Percentiles rank a stretch among this genome's conserved stretches.
Conservation (phyloP, 2,888 invertebrate genomes). For the Platycheirus rosarum region DNA sequence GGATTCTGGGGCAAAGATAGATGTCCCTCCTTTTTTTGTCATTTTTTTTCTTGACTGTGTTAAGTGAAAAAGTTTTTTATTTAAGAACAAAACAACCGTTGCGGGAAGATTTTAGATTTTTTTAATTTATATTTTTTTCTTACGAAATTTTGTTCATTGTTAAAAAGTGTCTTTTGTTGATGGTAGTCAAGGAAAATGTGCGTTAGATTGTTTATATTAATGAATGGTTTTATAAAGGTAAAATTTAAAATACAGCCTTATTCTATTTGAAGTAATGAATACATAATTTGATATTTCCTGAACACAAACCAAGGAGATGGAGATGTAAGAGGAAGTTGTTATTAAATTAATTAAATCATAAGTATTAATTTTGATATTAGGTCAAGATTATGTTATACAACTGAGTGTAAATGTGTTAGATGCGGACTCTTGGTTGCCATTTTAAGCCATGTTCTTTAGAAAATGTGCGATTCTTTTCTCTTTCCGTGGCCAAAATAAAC, state of each 20-base stretch:
- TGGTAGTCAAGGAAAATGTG: background rate
- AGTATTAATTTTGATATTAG: too few species aligned
- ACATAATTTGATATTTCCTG: too few species aligned
- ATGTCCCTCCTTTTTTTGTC: conserved; percentile 34
- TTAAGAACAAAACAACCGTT: conserved; percentile 13
- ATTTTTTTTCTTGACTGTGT: conserved; percentile 68
- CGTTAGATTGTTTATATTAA: background rate
- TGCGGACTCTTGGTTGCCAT: too few species aligned
- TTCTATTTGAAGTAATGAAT: too few species aligned
- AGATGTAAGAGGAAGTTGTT: too few species aligned
- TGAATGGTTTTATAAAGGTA: background rate
- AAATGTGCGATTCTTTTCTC: too few species aligned
- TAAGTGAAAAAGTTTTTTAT: conserved; percentile 72
- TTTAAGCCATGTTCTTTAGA: too few species aligned
- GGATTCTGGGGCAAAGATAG: conserved; percentile 35
- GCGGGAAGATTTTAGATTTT: conserved; percentile 46
- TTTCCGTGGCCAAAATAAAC: too few species aligned
- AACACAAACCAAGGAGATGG: too few species aligned
- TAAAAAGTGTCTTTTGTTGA: background rate
- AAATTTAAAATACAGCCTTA: background rate
- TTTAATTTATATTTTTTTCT: background rate
- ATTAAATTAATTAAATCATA: too few species aligned
- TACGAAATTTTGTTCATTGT: background rate
- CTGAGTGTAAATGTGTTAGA: too few species aligned
- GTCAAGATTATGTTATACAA: too few species aligned